These are phyloP conservation scores for Cartodere bifasciata DNA, from an alignment of 2,888 invertebrate genomes.

Conservation along the genomic window DNA sequence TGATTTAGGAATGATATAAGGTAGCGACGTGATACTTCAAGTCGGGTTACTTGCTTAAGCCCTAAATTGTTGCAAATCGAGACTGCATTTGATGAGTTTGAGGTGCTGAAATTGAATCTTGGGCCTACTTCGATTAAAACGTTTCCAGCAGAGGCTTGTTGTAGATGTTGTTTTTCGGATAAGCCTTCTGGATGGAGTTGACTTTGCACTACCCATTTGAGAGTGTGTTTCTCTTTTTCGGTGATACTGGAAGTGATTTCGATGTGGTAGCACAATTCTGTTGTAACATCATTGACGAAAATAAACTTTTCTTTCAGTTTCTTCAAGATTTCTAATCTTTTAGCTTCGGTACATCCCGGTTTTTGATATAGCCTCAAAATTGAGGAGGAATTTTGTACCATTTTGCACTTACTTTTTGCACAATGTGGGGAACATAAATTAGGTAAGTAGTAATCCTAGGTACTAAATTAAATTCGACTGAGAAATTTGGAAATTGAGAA, in stretches of 20 bases:
- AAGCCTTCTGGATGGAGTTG: conserved; percentile 51
- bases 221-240: conserved; percentile 46
- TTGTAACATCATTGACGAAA: conserved; percentile 42
- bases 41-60: conserved; percentile 56
- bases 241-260: conserved; percentile 46
- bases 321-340: conserved; percentile 43
- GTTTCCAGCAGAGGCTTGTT: conserved; percentile 31
- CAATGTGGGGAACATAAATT: no score
- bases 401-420: no score
- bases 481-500: no score
- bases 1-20: conserved; percentile 38
- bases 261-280: conserved; percentile 74
- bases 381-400: no score
- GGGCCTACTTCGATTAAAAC: conserved; percentile 80
- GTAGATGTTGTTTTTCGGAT: conserved; percentile 39
- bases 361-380: conserved; percentile 48
- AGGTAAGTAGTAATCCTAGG: no score
- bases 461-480: no score
- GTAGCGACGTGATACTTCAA: conserved; percentile 76
- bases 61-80: conserved; percentile 85
- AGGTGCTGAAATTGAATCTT: conserved; percentile 87
- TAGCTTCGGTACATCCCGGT: conserved; percentile 47
- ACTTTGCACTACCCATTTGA: conserved; percentile 69
- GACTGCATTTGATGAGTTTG: conserved; percentile 92
- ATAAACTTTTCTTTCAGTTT: conserved; percentile 38